Evolutionary conservation across 1,140 invertebrate genomes (phyloP).

Genomic region (Bombus affinis): DNA sequence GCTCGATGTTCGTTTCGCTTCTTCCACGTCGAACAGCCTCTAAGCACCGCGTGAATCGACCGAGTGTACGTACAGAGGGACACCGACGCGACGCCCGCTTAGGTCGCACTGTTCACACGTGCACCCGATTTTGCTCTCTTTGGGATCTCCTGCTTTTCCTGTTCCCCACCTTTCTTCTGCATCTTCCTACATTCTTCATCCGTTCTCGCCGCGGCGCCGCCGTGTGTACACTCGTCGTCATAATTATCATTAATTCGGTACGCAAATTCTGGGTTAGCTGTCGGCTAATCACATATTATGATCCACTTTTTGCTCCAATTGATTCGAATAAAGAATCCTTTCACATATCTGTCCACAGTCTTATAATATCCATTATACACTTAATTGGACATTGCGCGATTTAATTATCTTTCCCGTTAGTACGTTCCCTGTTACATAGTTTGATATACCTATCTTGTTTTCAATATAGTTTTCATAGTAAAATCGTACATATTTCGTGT

Average conservation of each 20-base stretch:
- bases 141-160: slow-evolving; percentile 26
- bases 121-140: slow-evolving; percentile 73
- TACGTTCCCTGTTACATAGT: background rate
- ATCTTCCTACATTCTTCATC: background rate
- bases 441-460: too few species aligned
- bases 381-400: background rate
- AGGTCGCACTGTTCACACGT: slow-evolving; percentile 80
- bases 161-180: background rate
- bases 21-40: slow-evolving; percentile 42
- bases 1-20: slow-evolving; percentile 20
- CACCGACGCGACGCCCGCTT: slow-evolving; percentile 62
- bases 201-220: slow-evolving; percentile 1
- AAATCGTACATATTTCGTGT: background rate
- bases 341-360: background rate
- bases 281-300: slow-evolving; percentile 40
- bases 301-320: background rate
- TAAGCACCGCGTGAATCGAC: slow-evolving; percentile 51
- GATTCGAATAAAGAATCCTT: background rate
- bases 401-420: slow-evolving; percentile 22
- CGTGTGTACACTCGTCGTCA: slow-evolving; percentile 22
- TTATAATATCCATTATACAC: too few species aligned
- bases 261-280: slow-evolving; percentile 57
- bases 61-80: slow-evolving; percentile 52
- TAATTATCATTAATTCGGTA: slow-evolving; percentile 77
- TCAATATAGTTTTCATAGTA: too few species aligned